Base-by-base conservation (phyloP, 2,888 invertebrate species). In the Phorcus lineatus region DNA sequence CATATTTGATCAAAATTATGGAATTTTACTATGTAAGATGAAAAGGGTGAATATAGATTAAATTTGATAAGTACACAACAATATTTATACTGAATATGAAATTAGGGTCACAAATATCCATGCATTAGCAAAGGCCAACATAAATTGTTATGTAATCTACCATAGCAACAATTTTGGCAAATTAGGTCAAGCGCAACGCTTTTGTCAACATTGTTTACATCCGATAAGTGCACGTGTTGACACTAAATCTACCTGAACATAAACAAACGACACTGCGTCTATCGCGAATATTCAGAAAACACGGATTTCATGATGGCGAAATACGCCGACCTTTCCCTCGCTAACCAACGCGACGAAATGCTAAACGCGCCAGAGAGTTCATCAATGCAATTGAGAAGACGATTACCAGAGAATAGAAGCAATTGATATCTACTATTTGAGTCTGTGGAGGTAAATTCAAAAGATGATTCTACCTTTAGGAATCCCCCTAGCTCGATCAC, bases 401-500 rank as follows among this genome's bases (percentile, higher is more conserved):
- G 62, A 62, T 16, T 16, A 28, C 13, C 16, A 62, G 62, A 62
- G 24, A 62, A 62, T 62, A 62, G 62, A 62, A 62, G 62, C 62
- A 62, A 62, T 62, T 62, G 62, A 62, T 62, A 24, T 11, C 47
- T 62, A 62, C 62, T 55, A 77, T 54, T 84, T 84, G 76, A 67
- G 81, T 81, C 80, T 82, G 85, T 28, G 62, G 87, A 86, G 86
- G 87, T 86, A 88, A 88, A 88, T 88, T 86, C 87, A 87, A 88
- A 88, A 78, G 62, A 74, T 52, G 79, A 87, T 94, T 47, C 47
- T 93, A 98, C 99, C 96, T 97, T 99, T 88, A 97, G 95, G 95
- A 98, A 96, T 89, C 99, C 99, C 89, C 99, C 99, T 90, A 97
- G 95, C 85, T 96, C 96, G 89, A 97, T 97, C 77, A 99, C 99